Conservation (phyloP, 1,140 invertebrate genomes). For the Potamilus streckersoni region DNA sequence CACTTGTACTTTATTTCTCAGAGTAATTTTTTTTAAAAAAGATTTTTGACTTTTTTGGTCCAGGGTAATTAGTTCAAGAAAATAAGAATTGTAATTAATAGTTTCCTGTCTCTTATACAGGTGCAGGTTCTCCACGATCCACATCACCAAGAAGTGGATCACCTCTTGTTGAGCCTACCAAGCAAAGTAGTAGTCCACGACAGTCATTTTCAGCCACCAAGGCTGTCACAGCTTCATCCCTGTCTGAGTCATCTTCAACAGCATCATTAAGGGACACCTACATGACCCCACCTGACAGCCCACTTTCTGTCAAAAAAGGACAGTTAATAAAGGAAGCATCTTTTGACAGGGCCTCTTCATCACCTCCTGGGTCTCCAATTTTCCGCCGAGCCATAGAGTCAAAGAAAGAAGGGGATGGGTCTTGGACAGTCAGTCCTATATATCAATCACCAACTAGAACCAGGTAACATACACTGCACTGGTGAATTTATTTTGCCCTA, state of each 20-base stretch:
- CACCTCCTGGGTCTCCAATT: conserved; percentile 34
- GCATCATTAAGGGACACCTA: conserved; percentile 39
- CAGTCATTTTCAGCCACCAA: conserved; percentile 33
- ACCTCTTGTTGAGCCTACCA: conserved; percentile 32
- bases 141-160: conserved; percentile 49
- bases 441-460: conserved; percentile 25
- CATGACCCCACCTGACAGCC: conserved; percentile 57
- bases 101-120: too few relatives aligned
- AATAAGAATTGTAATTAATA: not conserved
- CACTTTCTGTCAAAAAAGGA: conserved; percentile 34
- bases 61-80: too few relatives aligned
- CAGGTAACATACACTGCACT: conserved; percentile 10
- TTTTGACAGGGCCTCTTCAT: conserved; percentile 41
- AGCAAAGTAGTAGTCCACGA: conserved; percentile 18
- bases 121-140: conserved; percentile 44
- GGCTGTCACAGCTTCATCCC: conserved; percentile 13
- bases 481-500: too few relatives aligned
- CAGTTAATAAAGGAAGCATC: conserved; percentile 53
- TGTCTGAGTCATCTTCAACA: conserved; percentile 31
- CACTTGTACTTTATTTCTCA: too few relatives aligned
- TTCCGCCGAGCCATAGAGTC: conserved; percentile 9
- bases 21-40: too few relatives aligned
- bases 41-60: too few relatives aligned
- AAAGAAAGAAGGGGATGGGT: not conserved
- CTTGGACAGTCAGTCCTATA: conserved; percentile 16